These are phyloP conservation scores for Macrotis lagotis DNA, from an alignment of 2,113 vertebrate species.

Conservation along the genomic window DNA sequence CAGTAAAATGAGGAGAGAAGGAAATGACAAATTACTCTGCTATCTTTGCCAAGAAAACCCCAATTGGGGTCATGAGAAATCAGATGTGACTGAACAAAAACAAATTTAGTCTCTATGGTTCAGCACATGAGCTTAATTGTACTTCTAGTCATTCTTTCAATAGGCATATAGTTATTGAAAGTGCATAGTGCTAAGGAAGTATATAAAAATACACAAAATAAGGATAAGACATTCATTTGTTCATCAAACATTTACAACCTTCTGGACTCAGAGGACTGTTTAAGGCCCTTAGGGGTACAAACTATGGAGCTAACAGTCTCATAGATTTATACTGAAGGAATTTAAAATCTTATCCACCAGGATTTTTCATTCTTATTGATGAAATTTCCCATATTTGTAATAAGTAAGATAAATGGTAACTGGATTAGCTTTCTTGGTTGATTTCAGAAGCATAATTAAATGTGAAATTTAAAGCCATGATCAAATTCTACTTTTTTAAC, in stretches of 20 bases:
- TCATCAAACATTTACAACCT: not conserved
- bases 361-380: conserved; percentile 63
- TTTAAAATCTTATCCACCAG: conserved; percentile 57
- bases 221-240: not conserved
- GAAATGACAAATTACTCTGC: not conserved
- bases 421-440: conserved; percentile 39
- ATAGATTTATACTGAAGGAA: not conserved
- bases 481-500: conserved; percentile 20
- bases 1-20: not conserved
- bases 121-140: not conserved
- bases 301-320: not conserved
- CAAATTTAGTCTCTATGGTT: not conserved
- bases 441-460: not conserved
- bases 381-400: not conserved
- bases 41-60: not conserved
- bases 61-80: not conserved
- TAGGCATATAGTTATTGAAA: not conserved
- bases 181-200: not conserved
- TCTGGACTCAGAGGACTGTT: not conserved
- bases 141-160: not conserved
- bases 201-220: not conserved
- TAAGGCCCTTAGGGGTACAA: no score
- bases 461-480: not conserved
- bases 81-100: not conserved
- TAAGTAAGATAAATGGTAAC: conserved; percentile 70